These are phyloP conservation scores for Lepidotrigona ventralis DNA, from an alignment of 1,140 invertebrate species.

Conservation along the genomic window DNA sequence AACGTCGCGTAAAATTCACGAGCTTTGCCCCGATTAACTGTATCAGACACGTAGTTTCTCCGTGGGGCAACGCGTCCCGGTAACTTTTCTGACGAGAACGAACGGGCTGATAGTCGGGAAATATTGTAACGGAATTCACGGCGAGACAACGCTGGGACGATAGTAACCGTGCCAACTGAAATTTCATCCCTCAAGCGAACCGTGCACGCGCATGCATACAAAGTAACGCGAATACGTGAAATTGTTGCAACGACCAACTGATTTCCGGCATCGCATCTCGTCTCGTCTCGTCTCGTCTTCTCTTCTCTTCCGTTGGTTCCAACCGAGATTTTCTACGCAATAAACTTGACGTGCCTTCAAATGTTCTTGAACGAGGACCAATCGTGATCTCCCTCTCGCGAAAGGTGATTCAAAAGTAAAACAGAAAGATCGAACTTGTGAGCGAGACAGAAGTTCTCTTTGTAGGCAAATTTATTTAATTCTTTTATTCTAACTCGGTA, in stretches of 20 bases:
- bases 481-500: not conserved
- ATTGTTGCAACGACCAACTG: slow-evolving; percentile 28
- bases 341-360: not conserved
- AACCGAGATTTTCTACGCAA: slow-evolving; percentile 2
- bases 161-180: slow-evolving; percentile 54
- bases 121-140: slow-evolving; percentile 56
- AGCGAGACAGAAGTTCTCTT: not conserved
- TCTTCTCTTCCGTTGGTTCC: not conserved
- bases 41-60: slow-evolving; percentile 13
- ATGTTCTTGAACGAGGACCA: not conserved
- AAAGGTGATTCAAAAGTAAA: not conserved
- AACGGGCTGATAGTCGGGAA: slow-evolving; percentile 44
- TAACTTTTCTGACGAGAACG: slow-evolving; percentile 38
- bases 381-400: not conserved
- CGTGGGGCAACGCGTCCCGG: slow-evolving; percentile 16
- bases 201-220: not conserved
- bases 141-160: slow-evolving; percentile 49
- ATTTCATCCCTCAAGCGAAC: slow-evolving; percentile 48
- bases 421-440: not conserved
- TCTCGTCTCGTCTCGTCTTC: not conserved
- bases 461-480: not conserved
- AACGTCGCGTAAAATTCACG: not conserved
- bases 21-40: slow-evolving; percentile 25
- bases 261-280: slow-evolving; percentile 30
- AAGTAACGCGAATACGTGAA: slow-evolving; percentile 22